These are phyloP conservation scores for Thera britannica DNA, from an alignment of 2,888 invertebrate species.

Conservation along the genomic window DNA sequence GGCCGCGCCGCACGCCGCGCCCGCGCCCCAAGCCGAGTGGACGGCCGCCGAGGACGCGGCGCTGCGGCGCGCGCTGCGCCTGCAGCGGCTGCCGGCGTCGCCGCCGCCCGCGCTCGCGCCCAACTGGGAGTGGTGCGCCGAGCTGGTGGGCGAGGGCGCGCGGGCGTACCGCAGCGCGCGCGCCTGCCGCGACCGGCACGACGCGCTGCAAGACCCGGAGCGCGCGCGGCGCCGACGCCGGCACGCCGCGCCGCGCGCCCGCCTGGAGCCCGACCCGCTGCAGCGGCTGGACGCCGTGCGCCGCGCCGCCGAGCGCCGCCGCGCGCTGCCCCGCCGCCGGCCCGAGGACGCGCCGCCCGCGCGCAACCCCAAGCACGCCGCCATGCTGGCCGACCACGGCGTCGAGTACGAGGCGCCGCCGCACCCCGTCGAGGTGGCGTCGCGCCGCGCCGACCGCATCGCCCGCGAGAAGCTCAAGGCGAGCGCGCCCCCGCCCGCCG, in stretches of 20 bases:
- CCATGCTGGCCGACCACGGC: conserved; percentile 92
- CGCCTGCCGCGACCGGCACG: conserved; percentile 96
- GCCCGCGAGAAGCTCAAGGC: conserved; percentile 91
- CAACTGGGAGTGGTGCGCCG: conserved; percentile 98
- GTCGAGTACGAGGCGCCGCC: conserved; percentile 94
- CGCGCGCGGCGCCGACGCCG: conserved; percentile 96
- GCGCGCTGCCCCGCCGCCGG: conserved; percentile 90
- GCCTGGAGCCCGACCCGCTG: conserved; percentile 81
- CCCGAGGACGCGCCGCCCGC: conserved; percentile 86
- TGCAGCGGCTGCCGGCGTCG: conserved; percentile 87
- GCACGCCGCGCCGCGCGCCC: conserved; percentile 87
- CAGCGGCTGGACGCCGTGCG: conserved; percentile 90
- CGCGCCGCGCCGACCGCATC: conserved; percentile 92
- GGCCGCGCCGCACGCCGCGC: conserved; percentile 89
- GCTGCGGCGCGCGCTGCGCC: conserved; percentile 91
- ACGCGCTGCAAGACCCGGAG: conserved; percentile 94
- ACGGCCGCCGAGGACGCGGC: conserved; percentile 95
- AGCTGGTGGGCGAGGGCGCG: conserved; percentile 94
- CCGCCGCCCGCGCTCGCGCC: conserved; percentile 92
- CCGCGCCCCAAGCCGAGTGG: conserved; percentile 94
- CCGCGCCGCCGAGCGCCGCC: conserved; percentile 89
- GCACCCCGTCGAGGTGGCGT: conserved; percentile 92
- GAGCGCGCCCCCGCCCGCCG: conserved; percentile 47
- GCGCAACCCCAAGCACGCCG: conserved; percentile 93
- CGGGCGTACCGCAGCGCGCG: conserved; percentile 95